Conservation (phyloP, 2,797 vertebrate genomes). For the Vespertilio murinus region DNA sequence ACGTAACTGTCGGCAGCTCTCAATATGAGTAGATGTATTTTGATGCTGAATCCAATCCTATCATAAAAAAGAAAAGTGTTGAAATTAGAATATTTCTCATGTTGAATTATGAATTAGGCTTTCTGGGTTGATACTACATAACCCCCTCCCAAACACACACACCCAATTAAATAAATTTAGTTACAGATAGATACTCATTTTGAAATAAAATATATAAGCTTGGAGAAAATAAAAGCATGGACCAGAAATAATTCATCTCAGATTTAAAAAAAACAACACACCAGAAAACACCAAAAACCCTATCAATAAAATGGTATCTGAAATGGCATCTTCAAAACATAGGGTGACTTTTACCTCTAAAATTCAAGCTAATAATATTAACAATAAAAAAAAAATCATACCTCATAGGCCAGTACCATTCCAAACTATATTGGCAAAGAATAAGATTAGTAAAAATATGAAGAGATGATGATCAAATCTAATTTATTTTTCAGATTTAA, state of each 20-base stretch:
- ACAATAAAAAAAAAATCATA: conserved; percentile 34
- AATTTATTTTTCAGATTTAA: conserved; percentile 68
- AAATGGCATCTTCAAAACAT: conserved; percentile 45
- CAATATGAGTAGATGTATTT: conserved; percentile 90
- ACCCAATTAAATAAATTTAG: conserved; percentile 31
- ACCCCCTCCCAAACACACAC: no score
- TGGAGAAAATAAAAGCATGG: conserved; percentile 46
- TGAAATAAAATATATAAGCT: conserved; percentile 46
- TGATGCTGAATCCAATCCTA: conserved; percentile 96
- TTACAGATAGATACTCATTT: conserved; percentile 48
- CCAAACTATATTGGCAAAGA: conserved; percentile 52
- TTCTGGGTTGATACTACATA: conserved; percentile 15
- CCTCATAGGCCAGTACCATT: conserved; percentile 39
- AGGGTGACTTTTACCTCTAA: conserved; percentile 3
- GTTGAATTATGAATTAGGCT: conserved; percentile 13
- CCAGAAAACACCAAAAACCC: conserved; percentile 44
- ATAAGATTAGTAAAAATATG: conserved; percentile 63
- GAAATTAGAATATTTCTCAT: not conserved
- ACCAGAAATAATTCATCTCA: conserved; percentile 45
- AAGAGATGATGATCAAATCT: conserved; percentile 55
- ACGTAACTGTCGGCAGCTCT: conserved; percentile 90
- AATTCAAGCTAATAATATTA: conserved; percentile 41
- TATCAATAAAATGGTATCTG: conserved; percentile 44
- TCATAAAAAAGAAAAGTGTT: conserved; percentile 41
- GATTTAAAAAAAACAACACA: conserved; percentile 31